Evolutionary conservation across 2,888 invertebrate species (phyloP).

Genomic region (Patella caerulea): DNA sequence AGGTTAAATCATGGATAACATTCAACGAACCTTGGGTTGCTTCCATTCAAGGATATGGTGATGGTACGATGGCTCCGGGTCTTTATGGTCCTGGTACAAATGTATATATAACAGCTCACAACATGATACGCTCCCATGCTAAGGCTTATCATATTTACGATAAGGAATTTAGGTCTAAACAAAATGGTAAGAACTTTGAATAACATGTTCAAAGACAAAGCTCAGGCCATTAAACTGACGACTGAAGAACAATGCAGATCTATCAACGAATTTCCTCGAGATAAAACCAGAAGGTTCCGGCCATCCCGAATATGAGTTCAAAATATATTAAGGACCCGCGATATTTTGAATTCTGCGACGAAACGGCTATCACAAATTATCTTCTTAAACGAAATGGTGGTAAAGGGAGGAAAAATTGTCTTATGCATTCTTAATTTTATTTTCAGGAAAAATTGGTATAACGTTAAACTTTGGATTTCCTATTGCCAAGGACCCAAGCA

Average conservation of each 20-base stretch:
- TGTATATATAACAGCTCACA: constrained; percentile 78
- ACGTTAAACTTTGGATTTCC: constrained; percentile 48
- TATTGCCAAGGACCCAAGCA: constrained; percentile 46
- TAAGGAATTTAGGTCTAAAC: constrained; percentile 36
- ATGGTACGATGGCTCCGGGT: constrained; percentile 45
- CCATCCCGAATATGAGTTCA: no score
- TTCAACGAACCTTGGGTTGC: constrained; percentile 81
- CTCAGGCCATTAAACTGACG: no score
- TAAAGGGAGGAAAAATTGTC: no score
- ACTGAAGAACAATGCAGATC: no score
- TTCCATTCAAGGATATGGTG: constrained; percentile 49
- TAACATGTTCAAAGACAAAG: no score
- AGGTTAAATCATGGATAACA: constrained; percentile 79
- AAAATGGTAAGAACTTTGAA: constrained; percentile 40
- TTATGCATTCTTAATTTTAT: no score
- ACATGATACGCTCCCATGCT: constrained; percentile 79
- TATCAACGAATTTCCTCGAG: no score
- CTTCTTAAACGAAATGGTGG: no score
- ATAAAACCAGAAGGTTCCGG: no score
- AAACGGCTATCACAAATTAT: no score
- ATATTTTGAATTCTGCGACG: no score
- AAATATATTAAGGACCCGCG: no score
- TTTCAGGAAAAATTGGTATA: constrained; percentile 52
- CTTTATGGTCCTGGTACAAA: constrained; percentile 34
- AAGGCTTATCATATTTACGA: constrained; percentile 75